Conservation (phyloP, 2,113 vertebrate species). For the Scatophagus argus region DNA sequence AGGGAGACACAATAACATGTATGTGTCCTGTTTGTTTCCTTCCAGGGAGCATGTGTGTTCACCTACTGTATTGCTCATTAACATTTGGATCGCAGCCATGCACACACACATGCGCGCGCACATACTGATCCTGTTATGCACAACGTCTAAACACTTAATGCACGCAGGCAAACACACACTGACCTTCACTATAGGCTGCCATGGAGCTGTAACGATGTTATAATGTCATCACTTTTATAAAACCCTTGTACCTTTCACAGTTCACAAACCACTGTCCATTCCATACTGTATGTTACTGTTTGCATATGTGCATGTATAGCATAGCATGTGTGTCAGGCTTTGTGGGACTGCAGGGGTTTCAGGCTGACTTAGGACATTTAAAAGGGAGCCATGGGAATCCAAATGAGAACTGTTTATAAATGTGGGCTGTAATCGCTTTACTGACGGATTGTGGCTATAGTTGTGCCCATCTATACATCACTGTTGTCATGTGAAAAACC, state of each 20-base stretch:
- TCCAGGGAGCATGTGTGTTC: slow-evolving; percentile 4
- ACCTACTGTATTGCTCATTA: slow-evolving; percentile 33
- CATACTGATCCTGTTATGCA: neutral
- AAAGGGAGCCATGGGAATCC: slow-evolving; percentile 37
- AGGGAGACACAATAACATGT: neutral
- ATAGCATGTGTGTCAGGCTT: neutral
- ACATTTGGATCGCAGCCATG: neutral
- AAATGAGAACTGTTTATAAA: slow-evolving; percentile 30
- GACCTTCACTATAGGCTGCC: slow-evolving; percentile 75
- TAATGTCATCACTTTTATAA: slow-evolving; percentile 78
- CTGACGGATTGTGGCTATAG: slow-evolving; percentile 52
- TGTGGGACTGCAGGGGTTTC: slow-evolving; percentile 22
- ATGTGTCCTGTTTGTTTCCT: slow-evolving; percentile 24
- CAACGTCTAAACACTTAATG: slow-evolving; percentile 23
- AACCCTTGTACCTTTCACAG: slow-evolving; percentile 72
- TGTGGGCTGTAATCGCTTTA: slow-evolving; percentile 36
- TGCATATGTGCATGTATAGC: neutral
- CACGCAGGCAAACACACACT: slow-evolving; percentile 43
- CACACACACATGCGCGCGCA: slow-evolving; percentile 1
- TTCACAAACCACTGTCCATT: slow-evolving; percentile 60
- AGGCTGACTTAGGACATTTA: slow-evolving; percentile 32
- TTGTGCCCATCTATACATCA: slow-evolving; percentile 25
- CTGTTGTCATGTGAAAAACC: slow-evolving; percentile 27
- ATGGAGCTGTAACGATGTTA: slow-evolving; percentile 70
- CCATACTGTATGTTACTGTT: neutral